Percentiles rank a stretch among this genome's conserved stretches.
Conservation (phyloP, 2,888 invertebrate genomes). For the Nezara viridula region DNA sequence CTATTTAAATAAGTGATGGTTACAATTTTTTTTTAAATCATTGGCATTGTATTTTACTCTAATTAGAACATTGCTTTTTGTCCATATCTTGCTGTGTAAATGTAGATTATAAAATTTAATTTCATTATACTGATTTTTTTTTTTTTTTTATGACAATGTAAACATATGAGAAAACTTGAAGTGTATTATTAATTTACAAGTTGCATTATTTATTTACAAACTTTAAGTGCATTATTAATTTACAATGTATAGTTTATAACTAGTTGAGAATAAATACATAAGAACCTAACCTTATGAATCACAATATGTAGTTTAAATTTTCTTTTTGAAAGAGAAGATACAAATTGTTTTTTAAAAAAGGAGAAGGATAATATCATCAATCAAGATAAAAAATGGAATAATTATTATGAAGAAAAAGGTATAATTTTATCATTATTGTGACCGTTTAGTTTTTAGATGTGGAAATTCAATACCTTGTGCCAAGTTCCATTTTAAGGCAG, state of each 20-base stretch:
- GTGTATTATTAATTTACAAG: not conserved
- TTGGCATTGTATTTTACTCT: not conserved
- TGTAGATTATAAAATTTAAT: not conserved
- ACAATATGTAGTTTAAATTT: not conserved
- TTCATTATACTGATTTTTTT: not conserved
- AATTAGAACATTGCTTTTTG: not conserved
- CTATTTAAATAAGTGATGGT: not conserved
- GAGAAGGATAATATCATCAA: not conserved
- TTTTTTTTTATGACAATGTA: not conserved
- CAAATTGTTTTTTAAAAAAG: not conserved
- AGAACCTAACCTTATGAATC: not conserved
- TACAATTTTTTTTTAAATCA: not conserved
- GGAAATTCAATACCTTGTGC: too few relatives aligned
- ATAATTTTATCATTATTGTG: not conserved
- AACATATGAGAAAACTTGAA: not conserved
- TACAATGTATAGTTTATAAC: not conserved
- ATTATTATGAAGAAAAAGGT: not conserved
- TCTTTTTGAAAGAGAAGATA: not conserved
- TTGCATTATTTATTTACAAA: too few relatives aligned
- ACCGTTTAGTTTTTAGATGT: too few relatives aligned
- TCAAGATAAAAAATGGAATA: not conserved
- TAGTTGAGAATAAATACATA: not conserved
- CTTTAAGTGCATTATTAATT: too few relatives aligned
- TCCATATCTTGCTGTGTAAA: not conserved
- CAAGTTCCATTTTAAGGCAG: too few relatives aligned